Evolutionary conservation across 2,113 vertebrate genomes (phyloP), one percentile per base, ranked within the genome.

Genomic region (Alligator mississippiensis): DNA sequence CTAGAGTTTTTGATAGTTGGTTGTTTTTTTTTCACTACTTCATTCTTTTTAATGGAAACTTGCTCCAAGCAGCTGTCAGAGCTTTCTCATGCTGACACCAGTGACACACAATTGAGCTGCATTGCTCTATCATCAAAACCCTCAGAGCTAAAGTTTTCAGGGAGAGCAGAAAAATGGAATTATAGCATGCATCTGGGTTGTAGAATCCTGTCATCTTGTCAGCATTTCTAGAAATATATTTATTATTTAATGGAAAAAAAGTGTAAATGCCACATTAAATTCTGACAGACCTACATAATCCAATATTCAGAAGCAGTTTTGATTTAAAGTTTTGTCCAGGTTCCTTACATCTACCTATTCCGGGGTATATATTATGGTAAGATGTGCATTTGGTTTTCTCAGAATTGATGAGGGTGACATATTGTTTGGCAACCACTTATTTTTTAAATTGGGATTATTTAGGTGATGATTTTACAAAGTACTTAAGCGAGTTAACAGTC

Each of bases 391-490:
- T 13, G 9, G 19, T 75, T 38, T 38, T 38, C 25, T 77, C 15
- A 88, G 12, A 4, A 47, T 13, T 34, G 4, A 82, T 38, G 2
- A 61, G 11, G 84, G 34, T 38, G 19, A 19, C 4, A 95, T 78
- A 77, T 11, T 0, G 59, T 27, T 9, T 58, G 9, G 79, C 93
- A 92, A 91, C 1, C 2, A 0, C 0, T 0, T 0, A n/a, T 93
- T 89, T 87, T 89, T 27, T 27, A 15, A 4, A 16, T 4, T 24
- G 3, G 0, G 1, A 30, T 72, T 85, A 11, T 30, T 85, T 79
- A 77, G 85, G 76, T 9, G 80, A 13, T 77, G 57, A 12, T 60
- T 21, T 28, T 79, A 61, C 2, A 68, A 77, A 90, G 74, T 6
- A 58, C 18, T 60, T 64, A 9, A 78, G 4, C 11, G 22, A 1